These are phyloP conservation scores for Cydia fagiglandana DNA, from an alignment of 1,140 invertebrate genomes.

Conservation along the genomic window DNA sequence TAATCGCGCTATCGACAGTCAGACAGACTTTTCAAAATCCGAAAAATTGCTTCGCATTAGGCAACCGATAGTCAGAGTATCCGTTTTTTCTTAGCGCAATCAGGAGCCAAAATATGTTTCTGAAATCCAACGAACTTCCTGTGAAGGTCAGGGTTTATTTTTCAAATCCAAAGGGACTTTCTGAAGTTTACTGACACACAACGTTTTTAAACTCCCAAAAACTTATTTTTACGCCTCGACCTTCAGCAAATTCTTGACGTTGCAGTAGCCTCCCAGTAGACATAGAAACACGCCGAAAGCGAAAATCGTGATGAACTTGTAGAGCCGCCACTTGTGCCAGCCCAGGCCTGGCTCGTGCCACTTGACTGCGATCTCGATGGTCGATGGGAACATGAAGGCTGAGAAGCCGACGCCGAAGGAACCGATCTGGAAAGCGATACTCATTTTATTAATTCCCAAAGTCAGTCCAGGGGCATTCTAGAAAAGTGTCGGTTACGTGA, in stretches of 20 bases:
- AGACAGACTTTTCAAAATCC: no score
- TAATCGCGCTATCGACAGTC: no score
- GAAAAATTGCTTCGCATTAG: no score
- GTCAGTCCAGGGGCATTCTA: no score
- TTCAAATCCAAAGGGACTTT: neutral
- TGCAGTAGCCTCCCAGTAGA: conserved; percentile 86
- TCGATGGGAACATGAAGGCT: conserved; percentile 91
- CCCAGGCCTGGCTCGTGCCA: conserved; percentile 83
- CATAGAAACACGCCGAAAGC: conserved; percentile 86
- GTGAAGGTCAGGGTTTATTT: neutral
- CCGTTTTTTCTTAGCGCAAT: no score
- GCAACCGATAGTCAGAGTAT: no score
- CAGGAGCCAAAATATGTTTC: no score
- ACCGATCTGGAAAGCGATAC: conserved; percentile 56
- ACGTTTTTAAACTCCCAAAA: neutral
- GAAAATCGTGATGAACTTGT: conserved; percentile 83
- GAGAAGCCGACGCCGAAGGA: conserved; percentile 88
- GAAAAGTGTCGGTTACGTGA: no score
- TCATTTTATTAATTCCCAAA: no score
- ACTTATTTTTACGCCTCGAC: neutral
- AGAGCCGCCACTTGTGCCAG: conserved; percentile 80
- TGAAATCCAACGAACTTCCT: no score
- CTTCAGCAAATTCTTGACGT: conserved; percentile 66
- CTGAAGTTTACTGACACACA: neutral
- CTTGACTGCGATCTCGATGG: conserved; percentile 88